Base-by-base conservation (phyloP, 2,113 vertebrate species). In the Gorsachius goisagi region DNA sequence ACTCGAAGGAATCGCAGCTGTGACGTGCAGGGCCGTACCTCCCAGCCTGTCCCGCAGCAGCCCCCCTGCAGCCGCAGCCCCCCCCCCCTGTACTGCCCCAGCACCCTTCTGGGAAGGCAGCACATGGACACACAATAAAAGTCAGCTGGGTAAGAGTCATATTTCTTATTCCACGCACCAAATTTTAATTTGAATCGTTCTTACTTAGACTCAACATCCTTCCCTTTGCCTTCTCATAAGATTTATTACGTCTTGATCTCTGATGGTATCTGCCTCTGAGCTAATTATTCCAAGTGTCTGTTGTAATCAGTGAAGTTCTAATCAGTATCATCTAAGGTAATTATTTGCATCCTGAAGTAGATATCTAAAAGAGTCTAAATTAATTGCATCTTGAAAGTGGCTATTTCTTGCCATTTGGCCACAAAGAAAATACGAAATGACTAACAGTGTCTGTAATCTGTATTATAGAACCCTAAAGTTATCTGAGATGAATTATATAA, bases 301-400 rank as follows among this genome's bases (percentile, higher is more conserved):
- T 50, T 92, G 72, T 86, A 96, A 97, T 97, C 95, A 92, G 83
- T 33, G 19, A 32, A 93, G 76, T 55, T 90, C 67, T 90, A 93
- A 95, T 93, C 86, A 95, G 75, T 73, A 77, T 62, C 79, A 89
- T 86, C 63, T 45, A 49, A 67, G 75, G 55, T 89, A 95, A 95
- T 92, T 95, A 93, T 75, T 90, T 90, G 59, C 83, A 89, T 95
- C 63, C 59, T 86, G 63, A 90, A 95, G 90, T 35, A 90, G 75
- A 41, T 49, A 66, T 74, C 37, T 90, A 23, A 90, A 88, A 62
- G 72, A 81, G 75, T 23, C 32, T 73, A 63, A 76, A 90, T 90
- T 95, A 95, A 85, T 93, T 94, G 37, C 79, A 52, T 59, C 53
- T 88, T 64, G 28, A 80, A 88, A 53, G 41, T 1, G 33, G 28